phyloP scores from a whole-genome alignment of 2,888 invertebrate species.

The Branchellion lobata region DNA sequence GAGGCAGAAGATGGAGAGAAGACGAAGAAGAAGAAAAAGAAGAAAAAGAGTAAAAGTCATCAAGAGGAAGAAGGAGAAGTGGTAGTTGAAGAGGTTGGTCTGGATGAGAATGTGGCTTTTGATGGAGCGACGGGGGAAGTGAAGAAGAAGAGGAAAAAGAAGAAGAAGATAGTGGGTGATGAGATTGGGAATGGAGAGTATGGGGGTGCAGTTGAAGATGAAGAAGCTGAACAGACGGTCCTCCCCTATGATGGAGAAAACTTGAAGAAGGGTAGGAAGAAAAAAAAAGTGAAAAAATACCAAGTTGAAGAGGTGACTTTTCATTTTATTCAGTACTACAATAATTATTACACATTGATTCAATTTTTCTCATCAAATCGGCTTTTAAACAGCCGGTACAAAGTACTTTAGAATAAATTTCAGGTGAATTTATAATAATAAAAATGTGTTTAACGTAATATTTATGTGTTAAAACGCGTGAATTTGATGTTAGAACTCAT shows the following conservation, averaged over 20 bases:
- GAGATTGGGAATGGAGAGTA: background rate
- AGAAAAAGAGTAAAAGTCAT: slow-evolving; percentile 12
- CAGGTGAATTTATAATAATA: too few species aligned
- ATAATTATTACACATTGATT: too few species aligned
- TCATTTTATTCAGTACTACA: too few species aligned
- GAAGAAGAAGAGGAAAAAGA: slow-evolving; percentile 17
- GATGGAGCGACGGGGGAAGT: background rate
- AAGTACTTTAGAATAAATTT: too few species aligned
- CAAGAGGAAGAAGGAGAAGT: background rate
- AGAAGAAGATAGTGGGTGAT: slow-evolving; percentile 28
- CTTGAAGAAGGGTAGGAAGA: slow-evolving; percentile 26
- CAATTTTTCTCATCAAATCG: too few species aligned
- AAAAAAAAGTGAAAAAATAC: background rate
- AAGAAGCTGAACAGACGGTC: too few species aligned
- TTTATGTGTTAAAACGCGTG: too few species aligned
- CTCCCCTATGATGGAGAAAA: background rate
- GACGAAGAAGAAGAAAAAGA: background rate
- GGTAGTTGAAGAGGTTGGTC: too few species aligned
- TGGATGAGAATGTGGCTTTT: slow-evolving; percentile 8
- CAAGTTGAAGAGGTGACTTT: background rate
- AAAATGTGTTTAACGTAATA: too few species aligned
- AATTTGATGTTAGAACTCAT: background rate
- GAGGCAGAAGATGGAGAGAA: too few species aligned
- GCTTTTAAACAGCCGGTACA: too few species aligned
- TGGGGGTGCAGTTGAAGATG: background rate